These are phyloP conservation scores for Bhutanitis thaidina DNA, from an alignment of 2,888 invertebrate species.

Conservation along the genomic window DNA sequence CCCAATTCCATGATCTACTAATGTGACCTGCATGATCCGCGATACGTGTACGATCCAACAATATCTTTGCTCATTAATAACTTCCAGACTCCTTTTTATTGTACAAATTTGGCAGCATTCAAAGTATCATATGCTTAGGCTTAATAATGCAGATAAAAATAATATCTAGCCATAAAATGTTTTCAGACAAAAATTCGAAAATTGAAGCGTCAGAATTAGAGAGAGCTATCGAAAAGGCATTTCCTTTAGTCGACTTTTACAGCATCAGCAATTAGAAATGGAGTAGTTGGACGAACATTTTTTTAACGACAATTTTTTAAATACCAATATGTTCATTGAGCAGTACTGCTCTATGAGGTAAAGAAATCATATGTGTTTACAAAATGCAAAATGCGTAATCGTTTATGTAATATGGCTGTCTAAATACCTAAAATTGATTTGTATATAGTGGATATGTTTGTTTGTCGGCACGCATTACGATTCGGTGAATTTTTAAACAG, in stretches of 20 bases:
- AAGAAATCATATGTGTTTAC: neutral
- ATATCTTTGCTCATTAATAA: conserved; percentile 7
- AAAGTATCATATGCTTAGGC: too few species aligned
- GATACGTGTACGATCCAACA: conserved; percentile 14
- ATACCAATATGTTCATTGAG: too few species aligned
- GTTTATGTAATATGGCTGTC: neutral
- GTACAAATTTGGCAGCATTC: neutral
- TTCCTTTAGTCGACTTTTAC: too few species aligned
- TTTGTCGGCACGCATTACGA: conserved; percentile 18
- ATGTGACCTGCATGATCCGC: conserved; percentile 25
- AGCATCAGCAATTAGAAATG: too few species aligned
- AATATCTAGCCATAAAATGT: too few species aligned
- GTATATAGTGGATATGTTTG: conserved; percentile 18
- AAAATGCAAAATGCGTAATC: neutral
- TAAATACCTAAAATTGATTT: conserved; percentile 13
- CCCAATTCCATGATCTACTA: conserved; percentile 45
- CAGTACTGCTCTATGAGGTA: too few species aligned
- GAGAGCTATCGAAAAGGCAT: too few species aligned
- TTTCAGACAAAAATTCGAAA: too few species aligned
- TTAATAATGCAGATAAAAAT: too few species aligned
- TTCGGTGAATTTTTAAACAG: conserved; percentile 25
- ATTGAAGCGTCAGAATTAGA: too few species aligned
- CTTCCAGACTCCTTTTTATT: neutral
- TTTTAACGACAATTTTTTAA: too few species aligned
- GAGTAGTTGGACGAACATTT: too few species aligned